Evolutionary conservation across 2,888 invertebrate genomes (phyloP).

Genomic region (Bellardia bayeri): DNA sequence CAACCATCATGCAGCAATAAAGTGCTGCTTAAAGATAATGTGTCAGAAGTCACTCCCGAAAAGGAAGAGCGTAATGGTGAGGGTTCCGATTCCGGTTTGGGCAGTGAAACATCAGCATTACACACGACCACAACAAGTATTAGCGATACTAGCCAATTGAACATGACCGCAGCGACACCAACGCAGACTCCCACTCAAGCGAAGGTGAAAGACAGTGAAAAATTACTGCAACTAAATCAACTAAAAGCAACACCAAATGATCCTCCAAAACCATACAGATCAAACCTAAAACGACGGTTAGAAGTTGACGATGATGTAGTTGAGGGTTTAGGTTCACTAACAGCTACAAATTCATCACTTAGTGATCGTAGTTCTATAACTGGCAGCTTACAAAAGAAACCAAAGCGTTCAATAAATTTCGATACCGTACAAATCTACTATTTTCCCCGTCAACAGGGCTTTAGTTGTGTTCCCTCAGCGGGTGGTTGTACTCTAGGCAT

Average conservation of each 20-base stretch:
- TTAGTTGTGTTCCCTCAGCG: conserved; percentile 95
- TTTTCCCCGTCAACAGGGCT: conserved; percentile 96
- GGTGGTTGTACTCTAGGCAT: conserved; percentile 97
- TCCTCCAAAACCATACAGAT: conserved; percentile 55
- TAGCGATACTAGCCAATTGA: conserved; percentile 74
- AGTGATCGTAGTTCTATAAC: conserved; percentile 38
- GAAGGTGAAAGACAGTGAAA: conserved; percentile 42
- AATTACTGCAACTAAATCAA: neutral
- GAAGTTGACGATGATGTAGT: conserved; percentile 86
- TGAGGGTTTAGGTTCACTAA: conserved; percentile 80
- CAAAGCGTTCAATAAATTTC: conserved; percentile 93
- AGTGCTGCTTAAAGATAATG: neutral
- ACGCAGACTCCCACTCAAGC: conserved; percentile 42
- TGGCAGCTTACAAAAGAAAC: conserved; percentile 85
- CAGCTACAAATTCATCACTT: conserved; percentile 9
- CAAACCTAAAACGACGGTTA: conserved; percentile 86
- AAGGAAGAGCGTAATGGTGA: conserved; percentile 86
- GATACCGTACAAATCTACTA: conserved; percentile 97
- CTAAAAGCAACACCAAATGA: conserved; percentile 44
- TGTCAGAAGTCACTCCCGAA: conserved; percentile 43
- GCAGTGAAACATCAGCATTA: conserved; percentile 87
- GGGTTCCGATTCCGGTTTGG: conserved; percentile 93
- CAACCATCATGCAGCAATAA: conserved; percentile 57
- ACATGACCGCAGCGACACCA: conserved; percentile 35
- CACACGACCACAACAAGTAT: conserved; percentile 75